Conservation (phyloP, 2,888 invertebrate species). For the Euphydryas editha region DNA sequence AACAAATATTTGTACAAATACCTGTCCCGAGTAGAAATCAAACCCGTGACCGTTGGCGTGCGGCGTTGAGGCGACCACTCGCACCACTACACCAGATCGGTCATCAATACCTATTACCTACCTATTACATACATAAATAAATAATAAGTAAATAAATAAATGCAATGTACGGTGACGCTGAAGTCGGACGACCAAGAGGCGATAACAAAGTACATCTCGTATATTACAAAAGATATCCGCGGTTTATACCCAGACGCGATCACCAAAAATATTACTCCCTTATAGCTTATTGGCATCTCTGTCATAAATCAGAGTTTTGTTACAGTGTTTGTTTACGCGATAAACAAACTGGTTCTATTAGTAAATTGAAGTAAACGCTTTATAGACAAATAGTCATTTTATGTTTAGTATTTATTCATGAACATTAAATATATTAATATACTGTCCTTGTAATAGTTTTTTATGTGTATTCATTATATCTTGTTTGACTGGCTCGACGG, state of each 20-base stretch:
- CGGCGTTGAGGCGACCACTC: too few species aligned
- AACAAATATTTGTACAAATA: too few species aligned
- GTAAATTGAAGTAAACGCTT: not conserved
- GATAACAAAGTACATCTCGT: constrained; percentile 23
- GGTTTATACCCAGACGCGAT: constrained; percentile 24
- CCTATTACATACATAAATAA: too few species aligned
- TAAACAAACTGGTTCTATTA: not conserved
- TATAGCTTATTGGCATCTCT: constrained; percentile 38
- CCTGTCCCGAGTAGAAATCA: too few species aligned
- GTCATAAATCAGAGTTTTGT: constrained; percentile 34
- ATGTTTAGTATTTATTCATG: not conserved
- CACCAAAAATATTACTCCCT: constrained; percentile 28
- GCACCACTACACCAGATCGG: too few species aligned
- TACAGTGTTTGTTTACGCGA: not conserved
- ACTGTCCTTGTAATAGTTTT: not conserved
- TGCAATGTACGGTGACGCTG: not conserved
- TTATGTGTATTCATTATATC: too few species aligned
- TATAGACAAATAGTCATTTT: not conserved
- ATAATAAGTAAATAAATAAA: too few species aligned
- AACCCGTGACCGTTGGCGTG: too few species aligned
- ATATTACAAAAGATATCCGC: constrained; percentile 27
- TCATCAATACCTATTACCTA: too few species aligned
- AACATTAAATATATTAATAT: not conserved
- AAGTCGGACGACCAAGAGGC: constrained; percentile 1
- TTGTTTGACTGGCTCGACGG: too few species aligned